Percentiles rank a stretch among this genome's conserved stretches.
phyloP scores from a whole-genome alignment of 2,797 vertebrate genomes.

The Paramormyrops hopkinsi region DNA sequence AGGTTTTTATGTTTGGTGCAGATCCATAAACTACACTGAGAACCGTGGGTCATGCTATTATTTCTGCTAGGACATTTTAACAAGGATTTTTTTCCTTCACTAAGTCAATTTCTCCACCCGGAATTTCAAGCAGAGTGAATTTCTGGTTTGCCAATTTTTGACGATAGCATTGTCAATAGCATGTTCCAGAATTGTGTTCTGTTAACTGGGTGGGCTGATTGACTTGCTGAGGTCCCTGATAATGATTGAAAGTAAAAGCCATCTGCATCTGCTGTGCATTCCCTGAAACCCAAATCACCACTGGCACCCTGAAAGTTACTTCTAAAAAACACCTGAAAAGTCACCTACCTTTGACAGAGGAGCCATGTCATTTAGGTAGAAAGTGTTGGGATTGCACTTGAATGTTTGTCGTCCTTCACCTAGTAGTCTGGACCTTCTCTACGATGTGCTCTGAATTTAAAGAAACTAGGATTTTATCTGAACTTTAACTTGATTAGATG shows the following conservation, averaged over 20 bases:
- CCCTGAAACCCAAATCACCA: neutral
- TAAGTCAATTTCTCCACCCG: neutral
- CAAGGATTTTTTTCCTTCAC: neutral
- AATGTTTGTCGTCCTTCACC: neutral
- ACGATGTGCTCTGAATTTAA: neutral
- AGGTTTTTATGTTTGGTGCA: neutral
- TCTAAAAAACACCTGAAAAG: neutral
- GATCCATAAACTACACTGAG: neutral
- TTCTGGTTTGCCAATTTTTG: neutral
- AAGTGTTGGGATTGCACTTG: neutral
- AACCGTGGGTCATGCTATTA: neutral
- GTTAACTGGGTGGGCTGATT: neutral
- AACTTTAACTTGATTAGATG: neutral
- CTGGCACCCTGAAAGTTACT: neutral
- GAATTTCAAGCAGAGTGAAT: neutral
- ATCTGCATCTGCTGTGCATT: neutral
- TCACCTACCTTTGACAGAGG: neutral
- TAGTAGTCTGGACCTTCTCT: neutral
- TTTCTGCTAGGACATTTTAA: slow-evolving; percentile 10
- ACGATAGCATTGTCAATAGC: neutral
- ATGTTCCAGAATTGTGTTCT: neutral
- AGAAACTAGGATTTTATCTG: neutral
- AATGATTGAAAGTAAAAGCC: neutral
- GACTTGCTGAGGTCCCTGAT: neutral
- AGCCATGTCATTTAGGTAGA: neutral